phyloP scores from a whole-genome alignment of 1,140 invertebrate species.

The Solenopsis invicta region DNA sequence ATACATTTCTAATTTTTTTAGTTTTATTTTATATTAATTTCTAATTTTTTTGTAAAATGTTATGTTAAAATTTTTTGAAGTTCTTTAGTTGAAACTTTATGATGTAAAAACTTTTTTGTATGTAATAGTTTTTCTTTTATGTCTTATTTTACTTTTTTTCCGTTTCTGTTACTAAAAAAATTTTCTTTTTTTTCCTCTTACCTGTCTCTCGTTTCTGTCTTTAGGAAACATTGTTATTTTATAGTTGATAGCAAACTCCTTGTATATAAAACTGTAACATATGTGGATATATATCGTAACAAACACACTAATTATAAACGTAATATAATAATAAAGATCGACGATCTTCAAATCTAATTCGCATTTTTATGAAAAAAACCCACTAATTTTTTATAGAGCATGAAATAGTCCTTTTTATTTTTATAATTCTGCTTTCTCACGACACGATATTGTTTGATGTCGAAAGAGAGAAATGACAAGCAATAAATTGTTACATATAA shows the following conservation, averaged over 20 bases:
- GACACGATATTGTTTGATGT: no score
- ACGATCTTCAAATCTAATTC: slow-evolving; percentile 79
- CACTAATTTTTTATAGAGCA: slow-evolving; percentile 3
- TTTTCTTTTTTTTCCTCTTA: neutral
- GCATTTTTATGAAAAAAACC: slow-evolving; percentile 59
- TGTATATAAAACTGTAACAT: slow-evolving; percentile 86
- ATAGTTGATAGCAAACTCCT: slow-evolving; percentile 81
- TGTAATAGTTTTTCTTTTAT: slow-evolving; percentile 43
- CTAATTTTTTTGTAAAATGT: neutral
- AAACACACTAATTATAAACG: slow-evolving; percentile 81
- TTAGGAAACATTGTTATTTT: slow-evolving; percentile 73
- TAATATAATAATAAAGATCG: slow-evolving; percentile 84
- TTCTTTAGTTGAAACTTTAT: neutral
- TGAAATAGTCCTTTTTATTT: slow-evolving; percentile 6
- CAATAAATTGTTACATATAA: no score
- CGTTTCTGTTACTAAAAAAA: neutral
- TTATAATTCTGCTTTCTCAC: no score
- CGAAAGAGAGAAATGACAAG: no score
- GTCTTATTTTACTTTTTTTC: slow-evolving; percentile 50
- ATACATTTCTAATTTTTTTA: no score
- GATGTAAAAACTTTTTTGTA: neutral
- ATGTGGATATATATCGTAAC: slow-evolving; percentile 81
- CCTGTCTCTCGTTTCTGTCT: slow-evolving; percentile 6
- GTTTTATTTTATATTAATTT: no score
- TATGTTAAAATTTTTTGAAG: neutral